Conservation (phyloP, 2,888 invertebrate species). For the Holacanthella duospinosa region DNA sequence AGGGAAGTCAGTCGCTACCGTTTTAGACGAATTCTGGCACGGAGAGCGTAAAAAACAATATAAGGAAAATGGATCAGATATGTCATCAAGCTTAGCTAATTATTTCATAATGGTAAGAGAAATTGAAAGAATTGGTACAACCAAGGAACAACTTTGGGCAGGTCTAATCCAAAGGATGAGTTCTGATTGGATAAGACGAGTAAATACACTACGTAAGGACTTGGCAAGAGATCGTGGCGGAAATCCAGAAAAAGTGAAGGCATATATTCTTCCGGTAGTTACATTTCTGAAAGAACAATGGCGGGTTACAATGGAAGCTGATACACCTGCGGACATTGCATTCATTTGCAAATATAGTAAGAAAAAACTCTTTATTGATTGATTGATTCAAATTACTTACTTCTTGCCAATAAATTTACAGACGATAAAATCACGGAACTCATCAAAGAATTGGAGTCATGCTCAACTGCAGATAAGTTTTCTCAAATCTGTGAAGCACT, state of each 20-base stretch:
- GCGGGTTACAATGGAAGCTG: constrained; percentile 11
- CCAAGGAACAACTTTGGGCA: constrained; percentile 33
- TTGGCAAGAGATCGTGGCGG: constrained; percentile 17
- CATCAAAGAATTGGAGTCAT: not conserved
- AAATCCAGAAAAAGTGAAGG: constrained; percentile 21
- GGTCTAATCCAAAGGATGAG: constrained; percentile 28
- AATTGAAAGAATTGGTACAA: constrained; percentile 29
- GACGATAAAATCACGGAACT: not conserved
- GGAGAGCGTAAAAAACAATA: not conserved
- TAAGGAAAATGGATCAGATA: not conserved
- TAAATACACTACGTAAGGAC: constrained; percentile 26
- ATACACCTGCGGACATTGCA: constrained; percentile 18
- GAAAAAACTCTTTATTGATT: not conserved
- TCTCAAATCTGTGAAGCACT: not conserved
- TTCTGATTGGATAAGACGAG: constrained; percentile 26
- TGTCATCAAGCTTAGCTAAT: not conserved
- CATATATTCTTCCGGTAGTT: constrained; percentile 26
- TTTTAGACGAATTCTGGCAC: not conserved
- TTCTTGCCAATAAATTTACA: not conserved
- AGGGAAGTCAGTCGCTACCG: not conserved
- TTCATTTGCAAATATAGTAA: constrained; percentile 19
- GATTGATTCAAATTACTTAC: not conserved
- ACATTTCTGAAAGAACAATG: constrained; percentile 24
- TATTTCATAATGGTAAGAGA: constrained; percentile 21
- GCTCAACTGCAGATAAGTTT: not conserved